Base-by-base conservation (phyloP, 2,797 vertebrate genomes). In the Acrossocheilus wenchowensis region DNA sequence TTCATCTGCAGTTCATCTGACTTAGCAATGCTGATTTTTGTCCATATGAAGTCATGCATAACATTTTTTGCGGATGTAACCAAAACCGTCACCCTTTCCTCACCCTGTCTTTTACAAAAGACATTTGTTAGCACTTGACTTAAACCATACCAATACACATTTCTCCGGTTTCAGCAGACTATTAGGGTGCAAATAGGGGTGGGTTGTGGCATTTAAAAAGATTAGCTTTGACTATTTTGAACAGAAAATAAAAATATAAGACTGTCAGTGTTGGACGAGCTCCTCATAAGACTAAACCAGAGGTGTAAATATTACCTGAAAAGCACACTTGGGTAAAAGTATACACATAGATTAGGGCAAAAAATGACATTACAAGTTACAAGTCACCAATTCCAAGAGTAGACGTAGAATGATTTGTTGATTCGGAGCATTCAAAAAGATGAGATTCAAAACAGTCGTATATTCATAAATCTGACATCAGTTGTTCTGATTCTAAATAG, bases 131-230 rank as follows among this genome's bases (percentile, higher is more conserved):
- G 66, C 57, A 19, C n/a, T 48, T 80, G 10, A 50, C 2, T 21
- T 21, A 34, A 50, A 14, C 60, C 62, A 68, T 2, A 80, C 3
- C 6, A 60, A 26, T 41, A 6, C 39, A 10, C n/a, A 54, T 39
- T 23, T 57, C 2, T 39, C 34, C 4, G 12, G 6, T 43, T 78
- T 64, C 23, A 45, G 5, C 26, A 77, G 30, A 75, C 17, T 12
- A 3, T 36, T 21, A 5, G 9, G 9, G 2, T 9, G 14, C n/a
- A 74, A 48, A 48, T 1, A 48, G 0, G 6, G 0, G 15, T 30
- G n/a, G 26, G 26, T 26, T 50, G n/a, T 74, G 7, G 1, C 26
- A 17, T 34, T 57, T 23, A 23, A 57, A 50, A 57, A 57, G 52
- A 57, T 57, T 23, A 57, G 19, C 19, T 23, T 57, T 23, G 8